Percentiles rank a stretch among this genome's conserved stretches.
Conservation (phyloP, 2,888 invertebrate genomes). For the Nudaria mundana region DNA sequence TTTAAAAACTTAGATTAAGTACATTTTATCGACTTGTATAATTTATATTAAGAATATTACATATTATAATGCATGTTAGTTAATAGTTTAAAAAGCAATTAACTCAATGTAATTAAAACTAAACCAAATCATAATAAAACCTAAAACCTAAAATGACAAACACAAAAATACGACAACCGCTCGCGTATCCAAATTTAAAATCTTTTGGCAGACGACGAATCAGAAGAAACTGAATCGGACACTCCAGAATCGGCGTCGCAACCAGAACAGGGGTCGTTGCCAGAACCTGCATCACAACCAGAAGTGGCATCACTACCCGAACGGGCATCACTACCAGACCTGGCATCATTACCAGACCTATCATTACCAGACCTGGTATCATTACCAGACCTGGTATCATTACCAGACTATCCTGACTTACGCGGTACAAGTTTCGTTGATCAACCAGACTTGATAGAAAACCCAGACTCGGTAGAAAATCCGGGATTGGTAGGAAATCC, state of each 20-base stretch:
- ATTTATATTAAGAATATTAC: too few species aligned
- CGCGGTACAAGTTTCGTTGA: neutral
- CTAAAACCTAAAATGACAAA: slow-evolving; percentile 6
- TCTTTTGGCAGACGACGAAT: slow-evolving; percentile 66
- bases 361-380: neutral
- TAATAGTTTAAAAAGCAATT: too few species aligned
- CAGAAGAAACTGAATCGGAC: slow-evolving; percentile 54
- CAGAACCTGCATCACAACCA: neutral
- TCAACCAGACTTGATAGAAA: neutral
- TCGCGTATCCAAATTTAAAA: slow-evolving; percentile 42
- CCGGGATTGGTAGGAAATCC: neutral
- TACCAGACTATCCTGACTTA: too few species aligned
- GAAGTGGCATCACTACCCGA: slow-evolving; percentile 2
- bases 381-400: neutral
- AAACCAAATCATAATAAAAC: slow-evolving; percentile 1
- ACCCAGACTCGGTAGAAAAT: neutral
- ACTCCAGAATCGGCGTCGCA: slow-evolving; percentile 6
- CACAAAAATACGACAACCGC: slow-evolving; percentile 73
- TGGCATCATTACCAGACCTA: neutral
- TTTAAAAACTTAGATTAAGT: too few species aligned
- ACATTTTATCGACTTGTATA: too few species aligned
- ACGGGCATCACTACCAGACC: neutral
- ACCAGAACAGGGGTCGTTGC: slow-evolving; percentile 2
- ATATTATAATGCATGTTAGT: too few species aligned
- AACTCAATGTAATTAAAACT: neutral